Evolutionary conservation across 1,140 invertebrate species (phyloP).

Genomic region (Drosophila mauritiana): DNA sequence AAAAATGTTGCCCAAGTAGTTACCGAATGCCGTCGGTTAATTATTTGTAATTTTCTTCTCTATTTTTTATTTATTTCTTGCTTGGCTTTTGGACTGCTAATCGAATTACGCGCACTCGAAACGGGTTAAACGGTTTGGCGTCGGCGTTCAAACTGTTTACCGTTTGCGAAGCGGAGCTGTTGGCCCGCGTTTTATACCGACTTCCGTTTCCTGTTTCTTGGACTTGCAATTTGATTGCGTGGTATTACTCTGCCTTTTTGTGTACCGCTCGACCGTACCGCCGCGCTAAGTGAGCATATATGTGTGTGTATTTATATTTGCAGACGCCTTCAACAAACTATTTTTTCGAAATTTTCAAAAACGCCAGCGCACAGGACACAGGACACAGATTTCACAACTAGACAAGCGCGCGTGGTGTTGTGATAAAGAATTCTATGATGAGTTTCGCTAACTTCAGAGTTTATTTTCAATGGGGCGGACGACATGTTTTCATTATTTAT

Average conservation of each 20-base stretch:
- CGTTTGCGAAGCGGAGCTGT: not conserved
- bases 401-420: constrained; percentile 83
- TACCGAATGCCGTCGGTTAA: constrained; percentile 4
- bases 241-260: no score
- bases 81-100: not conserved
- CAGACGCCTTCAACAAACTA: not conserved
- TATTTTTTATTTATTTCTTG: no score
- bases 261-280: constrained; percentile 3
- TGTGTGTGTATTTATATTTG: not conserved
- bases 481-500: constrained; percentile 84
- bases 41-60: not conserved
- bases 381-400: constrained; percentile 82
- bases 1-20: constrained; percentile 48
- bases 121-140: constrained; percentile 27
- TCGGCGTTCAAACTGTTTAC: constrained; percentile 35
- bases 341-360: constrained; percentile 1
- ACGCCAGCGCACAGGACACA: constrained; percentile 65
- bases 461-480: constrained; percentile 84
- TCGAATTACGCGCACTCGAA: constrained; percentile 15
- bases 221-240: not conserved
- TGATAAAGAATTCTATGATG: constrained; percentile 85
- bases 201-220: constrained; percentile 22
- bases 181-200: not conserved
- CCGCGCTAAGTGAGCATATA: not conserved
- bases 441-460: constrained; percentile 84